These are phyloP conservation scores for Lysandra bellargus DNA, from an alignment of 2,888 invertebrate species.

Conservation along the genomic window DNA sequence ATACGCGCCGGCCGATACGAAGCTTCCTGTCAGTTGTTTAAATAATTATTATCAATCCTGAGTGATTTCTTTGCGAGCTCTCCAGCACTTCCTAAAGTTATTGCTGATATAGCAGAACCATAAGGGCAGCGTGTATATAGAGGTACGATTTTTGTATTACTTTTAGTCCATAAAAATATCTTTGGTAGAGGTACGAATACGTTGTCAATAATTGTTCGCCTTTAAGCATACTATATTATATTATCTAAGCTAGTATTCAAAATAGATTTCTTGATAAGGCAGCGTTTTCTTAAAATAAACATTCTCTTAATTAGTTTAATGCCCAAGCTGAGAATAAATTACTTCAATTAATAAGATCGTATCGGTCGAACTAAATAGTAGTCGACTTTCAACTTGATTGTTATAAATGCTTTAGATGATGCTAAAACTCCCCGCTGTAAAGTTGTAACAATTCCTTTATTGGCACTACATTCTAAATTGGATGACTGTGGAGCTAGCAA, in stretches of 20 bases:
- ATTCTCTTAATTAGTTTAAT: neutral
- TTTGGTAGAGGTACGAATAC: too few species aligned
- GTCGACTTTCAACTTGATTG: neutral
- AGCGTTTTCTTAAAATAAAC: neutral
- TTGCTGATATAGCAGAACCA: too few species aligned
- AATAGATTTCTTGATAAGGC: neutral
- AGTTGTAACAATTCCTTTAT: neutral
- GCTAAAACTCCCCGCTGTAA: neutral
- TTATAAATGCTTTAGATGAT: neutral
- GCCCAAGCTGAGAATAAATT: neutral
- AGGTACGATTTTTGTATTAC: too few species aligned
- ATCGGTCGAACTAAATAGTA: neutral
- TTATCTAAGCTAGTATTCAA: neutral
- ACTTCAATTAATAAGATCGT: conserved; percentile 17
- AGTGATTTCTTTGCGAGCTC: neutral
- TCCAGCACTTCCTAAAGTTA: too few species aligned
- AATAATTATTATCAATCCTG: neutral
- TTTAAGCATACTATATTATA: neutral
- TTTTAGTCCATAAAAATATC: too few species aligned
- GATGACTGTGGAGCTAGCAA: neutral
- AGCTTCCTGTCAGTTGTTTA: neutral
- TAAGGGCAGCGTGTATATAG: too few species aligned
- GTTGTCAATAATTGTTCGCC: too few species aligned
- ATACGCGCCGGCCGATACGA: neutral
- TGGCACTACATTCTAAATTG: neutral